These are phyloP conservation scores for Toxonevra muliebris DNA, from an alignment of 2,888 invertebrate species.

Conservation along the genomic window DNA sequence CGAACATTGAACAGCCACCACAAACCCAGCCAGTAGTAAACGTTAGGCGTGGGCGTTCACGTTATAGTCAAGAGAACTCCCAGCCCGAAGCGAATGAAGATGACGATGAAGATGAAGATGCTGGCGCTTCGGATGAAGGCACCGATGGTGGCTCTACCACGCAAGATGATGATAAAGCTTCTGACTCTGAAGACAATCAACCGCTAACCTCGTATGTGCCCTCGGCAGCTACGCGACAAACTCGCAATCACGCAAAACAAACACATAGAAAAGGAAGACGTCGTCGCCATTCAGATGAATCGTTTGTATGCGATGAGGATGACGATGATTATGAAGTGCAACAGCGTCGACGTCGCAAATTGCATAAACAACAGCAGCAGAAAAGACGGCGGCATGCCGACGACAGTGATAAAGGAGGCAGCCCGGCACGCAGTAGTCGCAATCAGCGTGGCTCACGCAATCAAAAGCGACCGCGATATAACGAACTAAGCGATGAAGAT, in stretches of 20 bases:
- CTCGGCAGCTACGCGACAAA: slow-evolving; percentile 37
- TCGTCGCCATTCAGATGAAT: slow-evolving; percentile 43
- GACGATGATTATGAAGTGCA: slow-evolving; percentile 54
- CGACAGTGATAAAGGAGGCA: slow-evolving; percentile 6
- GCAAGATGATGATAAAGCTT: slow-evolving; percentile 50
- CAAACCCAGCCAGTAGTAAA: slow-evolving; percentile 29
- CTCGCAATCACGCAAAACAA: slow-evolving; percentile 38
- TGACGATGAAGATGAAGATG: slow-evolving; percentile 46
- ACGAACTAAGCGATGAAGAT: slow-evolving; percentile 72
- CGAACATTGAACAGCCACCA: neutral
- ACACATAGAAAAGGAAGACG: slow-evolving; percentile 30
- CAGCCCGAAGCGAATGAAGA: slow-evolving; percentile 48
- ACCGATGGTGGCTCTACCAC: slow-evolving; percentile 59
- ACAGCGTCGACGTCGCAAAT: slow-evolving; percentile 27
- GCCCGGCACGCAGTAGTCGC: slow-evolving; percentile 18
- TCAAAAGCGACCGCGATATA: slow-evolving; percentile 68
- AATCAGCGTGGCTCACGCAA: slow-evolving; percentile 58
- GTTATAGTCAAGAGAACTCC: slow-evolving; percentile 55
- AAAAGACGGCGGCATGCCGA: slow-evolving; percentile 27
- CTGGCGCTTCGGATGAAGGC: slow-evolving; percentile 57
- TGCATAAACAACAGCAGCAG: slow-evolving; percentile 17
- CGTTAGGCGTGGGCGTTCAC: slow-evolving; percentile 50
- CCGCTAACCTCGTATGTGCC: slow-evolving; percentile 65
- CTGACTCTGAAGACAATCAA: slow-evolving; percentile 64
- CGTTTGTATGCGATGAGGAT: slow-evolving; percentile 51